Evolutionary conservation across 2,113 vertebrate species (phyloP).

Genomic region (Podarcis cretensis): DNA sequence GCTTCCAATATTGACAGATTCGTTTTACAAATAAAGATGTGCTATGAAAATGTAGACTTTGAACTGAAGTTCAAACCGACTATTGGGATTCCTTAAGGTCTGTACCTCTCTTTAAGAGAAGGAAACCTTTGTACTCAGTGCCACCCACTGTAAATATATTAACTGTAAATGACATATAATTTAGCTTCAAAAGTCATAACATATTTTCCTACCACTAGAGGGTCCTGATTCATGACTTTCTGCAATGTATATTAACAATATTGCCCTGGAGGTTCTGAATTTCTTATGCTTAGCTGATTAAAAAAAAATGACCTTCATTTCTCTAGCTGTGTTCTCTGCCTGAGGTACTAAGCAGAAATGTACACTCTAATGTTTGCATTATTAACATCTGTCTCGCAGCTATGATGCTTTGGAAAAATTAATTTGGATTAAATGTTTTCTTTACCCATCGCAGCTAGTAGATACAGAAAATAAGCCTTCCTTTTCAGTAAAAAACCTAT

Average conservation of each 20-base stretch:
- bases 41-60: background rate
- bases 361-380: background rate
- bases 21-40: background rate
- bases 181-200: background rate
- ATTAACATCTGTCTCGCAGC: slow-evolving; percentile 16
- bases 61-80: background rate
- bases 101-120: background rate
- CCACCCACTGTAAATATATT: background rate
- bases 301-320: background rate
- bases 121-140: background rate
- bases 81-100: background rate
- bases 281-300: background rate
- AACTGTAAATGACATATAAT: background rate
- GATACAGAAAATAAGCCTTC: background rate
- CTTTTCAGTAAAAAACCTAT: background rate
- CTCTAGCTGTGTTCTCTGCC: background rate
- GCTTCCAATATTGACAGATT: background rate
- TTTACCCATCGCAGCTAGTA: background rate
- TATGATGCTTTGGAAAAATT: slow-evolving; percentile 31
- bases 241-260: background rate
- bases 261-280: background rate
- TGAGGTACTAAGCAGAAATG: background rate
- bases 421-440: slow-evolving; percentile 10
- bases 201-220: slow-evolving; percentile 1
- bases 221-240: background rate